Conservation (phyloP, 2,797 vertebrate species). For the Peromyscus aztecus region DNA sequence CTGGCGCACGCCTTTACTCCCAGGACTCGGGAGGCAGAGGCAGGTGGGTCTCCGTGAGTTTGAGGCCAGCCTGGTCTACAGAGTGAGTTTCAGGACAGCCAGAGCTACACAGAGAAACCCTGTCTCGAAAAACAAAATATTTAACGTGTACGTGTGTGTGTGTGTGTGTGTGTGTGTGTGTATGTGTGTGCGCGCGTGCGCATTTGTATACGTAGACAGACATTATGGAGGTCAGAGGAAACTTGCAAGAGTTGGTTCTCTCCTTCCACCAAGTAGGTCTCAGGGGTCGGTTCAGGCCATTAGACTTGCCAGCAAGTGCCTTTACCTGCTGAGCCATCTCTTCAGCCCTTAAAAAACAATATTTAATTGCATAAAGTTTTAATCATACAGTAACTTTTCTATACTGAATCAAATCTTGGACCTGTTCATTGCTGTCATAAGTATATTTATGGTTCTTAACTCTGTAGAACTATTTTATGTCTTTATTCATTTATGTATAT, state of each 20-base stretch:
- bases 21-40: background rate
- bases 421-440: background rate
- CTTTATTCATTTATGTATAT: background rate
- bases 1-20: background rate
- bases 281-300: background rate
- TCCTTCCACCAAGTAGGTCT: background rate
- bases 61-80: background rate
- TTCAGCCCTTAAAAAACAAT: background rate
- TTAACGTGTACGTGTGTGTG: background rate
- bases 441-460: slow-evolving; percentile 9
- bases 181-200: too few species aligned
- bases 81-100: background rate
- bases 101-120: background rate
- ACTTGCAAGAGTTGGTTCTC: background rate
- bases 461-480: background rate
- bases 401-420: background rate
- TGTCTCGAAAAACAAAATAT: background rate
- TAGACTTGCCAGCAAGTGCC: background rate
- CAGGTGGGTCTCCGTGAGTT: too few species aligned
- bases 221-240: background rate
- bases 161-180: background rate
- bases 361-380: background rate
- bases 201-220: background rate
- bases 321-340: background rate
- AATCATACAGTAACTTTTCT: slow-evolving; percentile 12